Evolutionary conservation across 2,113 vertebrate genomes (phyloP).

Genomic region (Scomber scombrus): DNA sequence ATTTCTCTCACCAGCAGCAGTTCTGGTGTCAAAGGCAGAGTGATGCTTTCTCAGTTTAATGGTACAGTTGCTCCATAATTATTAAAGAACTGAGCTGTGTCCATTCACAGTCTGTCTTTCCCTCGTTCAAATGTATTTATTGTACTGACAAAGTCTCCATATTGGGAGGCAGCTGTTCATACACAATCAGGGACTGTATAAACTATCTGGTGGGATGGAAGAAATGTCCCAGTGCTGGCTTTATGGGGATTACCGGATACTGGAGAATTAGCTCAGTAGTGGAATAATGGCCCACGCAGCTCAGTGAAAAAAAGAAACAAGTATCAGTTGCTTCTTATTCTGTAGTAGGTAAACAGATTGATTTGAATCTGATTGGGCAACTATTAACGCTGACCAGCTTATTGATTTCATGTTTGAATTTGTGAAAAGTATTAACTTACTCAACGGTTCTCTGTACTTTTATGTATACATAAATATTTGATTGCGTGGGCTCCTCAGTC

Average conservation of each 20-base stretch:
- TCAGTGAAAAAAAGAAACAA: slow-evolving; percentile 27
- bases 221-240: slow-evolving; percentile 37
- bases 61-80: slow-evolving; percentile 65
- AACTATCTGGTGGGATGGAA: slow-evolving; percentile 31
- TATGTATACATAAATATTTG: slow-evolving; percentile 13
- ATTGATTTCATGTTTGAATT: not conserved
- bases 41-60: slow-evolving; percentile 55
- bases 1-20: slow-evolving; percentile 18
- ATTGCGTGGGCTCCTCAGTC: slow-evolving; percentile 8
- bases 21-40: slow-evolving; percentile 53
- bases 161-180: slow-evolving; percentile 73
- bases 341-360: slow-evolving; percentile 20
- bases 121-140: slow-evolving; percentile 60
- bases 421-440: not conserved
- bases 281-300: slow-evolving; percentile 18
- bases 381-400: not conserved
- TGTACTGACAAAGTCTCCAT: slow-evolving; percentile 41
- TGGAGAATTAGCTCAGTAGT: slow-evolving; percentile 26
- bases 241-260: slow-evolving; percentile 54
- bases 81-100: slow-evolving; percentile 62
- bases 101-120: slow-evolving; percentile 66
- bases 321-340: slow-evolving; percentile 26
- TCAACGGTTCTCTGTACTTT: not conserved
- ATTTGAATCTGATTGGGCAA: slow-evolving; percentile 16
- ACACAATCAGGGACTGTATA: slow-evolving; percentile 32